Percentiles rank a stretch among this genome's conserved stretches.
Evolutionary conservation across 1,140 invertebrate genomes (phyloP).

Genomic region (Daktulosphaira vitifoliae): DNA sequence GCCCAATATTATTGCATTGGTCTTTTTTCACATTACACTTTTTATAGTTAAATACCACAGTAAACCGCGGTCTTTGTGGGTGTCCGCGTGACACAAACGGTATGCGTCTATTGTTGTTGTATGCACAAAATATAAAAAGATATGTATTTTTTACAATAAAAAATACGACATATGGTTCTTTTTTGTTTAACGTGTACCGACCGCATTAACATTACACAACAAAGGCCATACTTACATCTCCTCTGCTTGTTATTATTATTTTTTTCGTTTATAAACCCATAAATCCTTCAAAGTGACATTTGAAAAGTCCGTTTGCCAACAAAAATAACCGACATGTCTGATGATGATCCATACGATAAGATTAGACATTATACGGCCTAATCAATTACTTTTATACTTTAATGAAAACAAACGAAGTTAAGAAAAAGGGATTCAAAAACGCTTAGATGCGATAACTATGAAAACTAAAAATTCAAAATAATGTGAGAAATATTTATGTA

Average conservation of each 20-base stretch:
- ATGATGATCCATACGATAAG: too few species aligned
- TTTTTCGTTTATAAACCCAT: conserved; percentile 14
- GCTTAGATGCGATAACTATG: too few species aligned
- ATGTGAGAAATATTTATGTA: too few species aligned
- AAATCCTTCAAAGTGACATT: conserved; percentile 28
- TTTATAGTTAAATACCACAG: background rate
- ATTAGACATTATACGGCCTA: too few species aligned
- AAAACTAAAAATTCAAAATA: too few species aligned
- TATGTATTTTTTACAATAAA: conserved; percentile 8
- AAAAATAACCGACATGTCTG: background rate
- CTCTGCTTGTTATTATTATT: conserved; percentile 9
- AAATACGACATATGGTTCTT: conserved; percentile 24
- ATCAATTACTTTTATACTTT: too few species aligned
- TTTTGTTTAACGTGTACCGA: conserved; percentile 13
- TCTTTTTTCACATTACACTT: conserved; percentile 5
- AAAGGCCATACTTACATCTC: conserved; percentile 25
- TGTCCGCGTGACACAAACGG: conserved; percentile 13
- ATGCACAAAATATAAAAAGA: conserved; percentile 2
- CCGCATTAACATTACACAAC: conserved; percentile 28
- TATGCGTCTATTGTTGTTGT: background rate
- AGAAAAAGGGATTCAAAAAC: too few species aligned
- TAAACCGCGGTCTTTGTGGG: conserved; percentile 31
- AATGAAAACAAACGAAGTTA: too few species aligned
- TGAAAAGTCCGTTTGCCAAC: background rate
- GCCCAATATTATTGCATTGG: background rate